Evolutionary conservation across 2,113 vertebrate species (phyloP), one percentile per base, ranked within the genome.

Genomic region (Procapra przewalskii): DNA sequence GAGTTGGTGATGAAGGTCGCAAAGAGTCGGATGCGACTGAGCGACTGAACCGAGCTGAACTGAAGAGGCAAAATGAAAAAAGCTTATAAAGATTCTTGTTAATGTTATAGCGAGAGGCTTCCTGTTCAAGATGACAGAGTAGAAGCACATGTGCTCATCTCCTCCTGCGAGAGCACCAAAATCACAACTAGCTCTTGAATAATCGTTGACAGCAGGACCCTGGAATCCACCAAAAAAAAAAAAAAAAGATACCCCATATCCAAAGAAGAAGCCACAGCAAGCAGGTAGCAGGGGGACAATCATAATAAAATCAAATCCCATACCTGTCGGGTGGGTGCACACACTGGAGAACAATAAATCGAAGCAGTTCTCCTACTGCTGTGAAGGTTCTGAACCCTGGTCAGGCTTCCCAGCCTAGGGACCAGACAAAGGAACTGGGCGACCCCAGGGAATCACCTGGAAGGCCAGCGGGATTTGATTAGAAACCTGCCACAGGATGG

Each of bases 11-110:
- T 59, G 23, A 23, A 27, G 3, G 25, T 59, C 4, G 0, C 23
- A 59, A 10, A 57, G 9, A 59, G 0, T 59, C 0, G 0, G 57
- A 59, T 10, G 27, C 0, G 3, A 27, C 57, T 59, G 25, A 59
- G 57, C 0, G 2, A 27, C 57, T 11, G 23, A 59, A 59, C 57
- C 5, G 57, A 59, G 57, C 10, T 11, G 57, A 59, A 59, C 0
- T 59, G 23, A 59, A 12, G 23, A 77, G 2, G 4, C 55, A 86
- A 95, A 96, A 21, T 27, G 7, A 93, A 43, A 83, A 93, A 16
- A 8, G 19, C 10, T 80, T 7, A 62, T 27, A 81, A 91, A 59
- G 9, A 4, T 43, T 89, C 25, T 21, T 15, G 4, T 27, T 16
- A 59, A 92, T 54, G 17, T 16, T 77, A 43, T 43, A 77, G 71